Conservation (phyloP, 2,113 vertebrate species). For the Myotis yumanensis region DNA sequence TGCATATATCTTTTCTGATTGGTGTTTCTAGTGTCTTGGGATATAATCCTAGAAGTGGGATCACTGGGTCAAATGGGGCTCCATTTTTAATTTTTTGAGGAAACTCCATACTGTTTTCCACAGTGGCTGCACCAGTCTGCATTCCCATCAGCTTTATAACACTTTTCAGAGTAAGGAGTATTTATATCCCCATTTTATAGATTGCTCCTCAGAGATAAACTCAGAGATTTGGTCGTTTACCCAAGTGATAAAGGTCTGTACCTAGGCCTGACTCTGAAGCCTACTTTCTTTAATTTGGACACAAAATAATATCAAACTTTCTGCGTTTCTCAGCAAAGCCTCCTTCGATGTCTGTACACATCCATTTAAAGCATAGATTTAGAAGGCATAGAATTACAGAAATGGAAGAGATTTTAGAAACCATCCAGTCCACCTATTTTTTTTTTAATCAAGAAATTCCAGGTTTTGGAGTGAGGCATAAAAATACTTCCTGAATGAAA, state of each 20-base stretch:
- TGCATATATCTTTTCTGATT: no score
- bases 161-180: background rate
- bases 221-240: background rate
- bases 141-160: background rate
- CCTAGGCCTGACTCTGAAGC: background rate
- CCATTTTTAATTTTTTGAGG: no score
- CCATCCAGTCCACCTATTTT: background rate
- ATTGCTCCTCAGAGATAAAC: conserved; percentile 14
- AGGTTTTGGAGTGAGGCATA: background rate
- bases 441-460: background rate
- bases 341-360: background rate
- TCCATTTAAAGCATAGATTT: background rate
- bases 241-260: background rate
- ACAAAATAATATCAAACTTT: conserved; percentile 13
- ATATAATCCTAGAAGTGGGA: no score
- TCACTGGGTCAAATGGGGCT: no score
- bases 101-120: no score
- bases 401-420: conserved; percentile 39
- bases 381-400: background rate
- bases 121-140: no score
- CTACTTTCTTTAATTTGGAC: background rate
- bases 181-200: background rate
- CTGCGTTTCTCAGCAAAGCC: conserved; percentile 25
- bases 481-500: conserved; percentile 36
- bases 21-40: no score